phyloP scores from a whole-genome alignment of 2,797 vertebrate genomes.

The Acropternis orthonyx region DNA sequence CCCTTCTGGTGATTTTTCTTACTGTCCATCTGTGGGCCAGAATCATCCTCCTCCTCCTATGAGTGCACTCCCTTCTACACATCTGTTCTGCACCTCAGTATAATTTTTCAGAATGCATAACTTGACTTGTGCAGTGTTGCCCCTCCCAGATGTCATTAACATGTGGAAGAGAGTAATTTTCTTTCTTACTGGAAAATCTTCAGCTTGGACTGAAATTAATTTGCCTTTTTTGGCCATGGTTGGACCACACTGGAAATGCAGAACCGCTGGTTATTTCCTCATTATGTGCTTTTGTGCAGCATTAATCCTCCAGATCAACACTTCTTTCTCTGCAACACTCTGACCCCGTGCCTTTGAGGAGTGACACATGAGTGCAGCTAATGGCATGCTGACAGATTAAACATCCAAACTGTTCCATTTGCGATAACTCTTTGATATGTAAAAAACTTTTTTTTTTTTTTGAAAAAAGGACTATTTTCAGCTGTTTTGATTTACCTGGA shows the following conservation, averaged over 20 bases:
- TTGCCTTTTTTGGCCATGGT: background rate
- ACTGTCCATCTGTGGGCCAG: background rate
- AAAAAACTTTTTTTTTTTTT: background rate
- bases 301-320: background rate
- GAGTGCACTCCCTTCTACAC: background rate
- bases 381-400: background rate
- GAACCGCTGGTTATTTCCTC: background rate
- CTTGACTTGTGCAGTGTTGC: background rate
- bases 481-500: constrained; percentile 79
- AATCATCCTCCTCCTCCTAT: background rate
- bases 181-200: background rate
- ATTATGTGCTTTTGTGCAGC: background rate
- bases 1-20: background rate
- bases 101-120: background rate
- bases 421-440: background rate
- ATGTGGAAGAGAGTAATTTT: background rate
- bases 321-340: background rate
- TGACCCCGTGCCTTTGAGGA: background rate
- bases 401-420: background rate
- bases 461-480: background rate
- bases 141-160: background rate
- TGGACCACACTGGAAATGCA: background rate
- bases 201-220: background rate
- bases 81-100: background rate
- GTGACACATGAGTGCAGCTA: background rate